Evolutionary conservation across 2,797 vertebrate species (phyloP).

Genomic region (Fratercula arctica): DNA sequence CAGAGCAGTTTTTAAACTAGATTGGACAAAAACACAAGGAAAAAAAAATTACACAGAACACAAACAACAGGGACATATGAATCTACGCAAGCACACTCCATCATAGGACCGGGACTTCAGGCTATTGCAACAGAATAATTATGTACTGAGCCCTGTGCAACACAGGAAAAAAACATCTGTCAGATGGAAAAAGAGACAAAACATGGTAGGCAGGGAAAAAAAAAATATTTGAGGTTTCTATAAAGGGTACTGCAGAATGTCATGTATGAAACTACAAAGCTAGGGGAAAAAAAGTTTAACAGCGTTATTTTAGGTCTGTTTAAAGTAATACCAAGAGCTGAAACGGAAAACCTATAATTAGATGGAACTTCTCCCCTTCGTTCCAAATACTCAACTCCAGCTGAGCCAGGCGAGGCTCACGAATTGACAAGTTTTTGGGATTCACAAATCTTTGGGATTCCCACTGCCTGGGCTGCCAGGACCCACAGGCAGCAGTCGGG

Average conservation of each 20-base stretch:
- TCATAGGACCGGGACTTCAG: background rate
- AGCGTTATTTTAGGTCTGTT: conserved; percentile 10
- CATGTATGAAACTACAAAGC: background rate
- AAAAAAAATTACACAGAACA: background rate
- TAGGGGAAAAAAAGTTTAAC: background rate
- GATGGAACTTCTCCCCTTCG: background rate
- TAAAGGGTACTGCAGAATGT: conserved; percentile 27
- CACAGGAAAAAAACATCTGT: background rate
- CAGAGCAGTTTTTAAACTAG: background rate
- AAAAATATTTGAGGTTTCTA: conserved; percentile 33
- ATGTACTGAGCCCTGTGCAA: background rate
- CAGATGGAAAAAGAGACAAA: conserved; percentile 45
- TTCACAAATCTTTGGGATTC: background rate
- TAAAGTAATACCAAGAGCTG: background rate
- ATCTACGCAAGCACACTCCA: background rate
- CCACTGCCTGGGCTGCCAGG: accelerated
- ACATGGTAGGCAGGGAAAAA: background rate
- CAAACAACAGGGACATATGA: background rate
- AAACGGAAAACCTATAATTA: conserved; percentile 17
- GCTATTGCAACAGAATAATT: conserved; percentile 33
- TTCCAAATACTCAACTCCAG: background rate
- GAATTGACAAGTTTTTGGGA: background rate
- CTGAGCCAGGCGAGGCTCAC: background rate
- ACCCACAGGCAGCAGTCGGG: background rate
- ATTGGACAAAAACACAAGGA: background rate